Base-by-base conservation (phyloP, 1,140 invertebrate genomes). In the Leucophenga varia region DNA sequence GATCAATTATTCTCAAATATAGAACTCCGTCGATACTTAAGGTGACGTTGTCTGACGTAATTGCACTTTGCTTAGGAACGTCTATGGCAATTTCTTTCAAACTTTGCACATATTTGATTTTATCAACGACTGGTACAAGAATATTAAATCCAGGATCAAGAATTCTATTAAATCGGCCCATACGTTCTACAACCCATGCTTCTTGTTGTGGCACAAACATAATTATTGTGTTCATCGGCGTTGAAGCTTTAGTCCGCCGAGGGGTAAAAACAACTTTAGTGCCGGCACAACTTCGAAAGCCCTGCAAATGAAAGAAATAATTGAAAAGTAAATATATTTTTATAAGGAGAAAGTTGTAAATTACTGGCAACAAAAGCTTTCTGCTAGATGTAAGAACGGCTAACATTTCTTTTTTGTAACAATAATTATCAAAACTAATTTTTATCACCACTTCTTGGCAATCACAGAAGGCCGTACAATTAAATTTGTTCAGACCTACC, bases 131-230 rank as follows among this genome's bases (percentile, higher is more conserved):
- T 5, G 97, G 97, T 51, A 97, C 81, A 9, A 98, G 77, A 47
- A 98, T 65, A 75, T 99, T 99, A 3, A 99, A 78, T 6, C 97
- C 97, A 30, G 96, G 96, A 37, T 97, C 87, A 21, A 98, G 76
- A 50, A 97, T 91, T 77, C 88, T 83, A 71, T 93, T 82, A 79
- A 95, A 99, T 79, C 91, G 95, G 40, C 97, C 97, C 95, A 99
- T 98, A 72, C 97, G 79, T 79, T 99, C 97, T 0, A 99, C 90
- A 52, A 99, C 82, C 97, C 97, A 99, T 40, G 97, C 95, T 89
- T 98, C 95, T 84, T 98, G 96, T 76, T 98, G 95, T 6, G 97
- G 97, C 38, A 99, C 97, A 83, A 99, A 99, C 83, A 98, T 87
- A 34, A 99, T 81, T 41, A 94, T 79, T 19, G 95, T 97, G 77